Conservation (phyloP, 2,797 vertebrate genomes). For the Sebastiscus albofasciatus region DNA sequence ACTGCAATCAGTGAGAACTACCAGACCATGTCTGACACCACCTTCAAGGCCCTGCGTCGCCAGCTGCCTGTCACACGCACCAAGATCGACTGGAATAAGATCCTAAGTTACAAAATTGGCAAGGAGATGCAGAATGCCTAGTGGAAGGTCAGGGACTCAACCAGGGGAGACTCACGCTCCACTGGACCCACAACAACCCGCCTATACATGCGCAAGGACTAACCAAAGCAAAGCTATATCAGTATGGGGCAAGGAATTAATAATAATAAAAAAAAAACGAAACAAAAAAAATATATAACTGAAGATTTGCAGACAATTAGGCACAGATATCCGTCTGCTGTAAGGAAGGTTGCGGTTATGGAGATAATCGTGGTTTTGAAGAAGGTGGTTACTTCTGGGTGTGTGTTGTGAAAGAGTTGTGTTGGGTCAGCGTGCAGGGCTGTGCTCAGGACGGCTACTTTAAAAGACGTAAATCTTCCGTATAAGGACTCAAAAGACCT, state of each 20-base stretch:
- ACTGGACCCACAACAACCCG: slow-evolving; percentile 44
- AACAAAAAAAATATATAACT: slow-evolving; percentile 42
- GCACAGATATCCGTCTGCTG: slow-evolving; percentile 60
- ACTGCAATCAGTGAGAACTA: slow-evolving; percentile 99
- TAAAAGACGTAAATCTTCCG: slow-evolving; percentile 9
- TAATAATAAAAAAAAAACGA: background rate
- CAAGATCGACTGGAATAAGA: slow-evolving; percentile 99
- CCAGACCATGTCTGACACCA: slow-evolving; percentile 99
- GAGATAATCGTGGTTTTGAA: slow-evolving; percentile 46
- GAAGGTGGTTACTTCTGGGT: slow-evolving; percentile 59
- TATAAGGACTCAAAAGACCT: slow-evolving; percentile 20
- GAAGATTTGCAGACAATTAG: slow-evolving; percentile 59
- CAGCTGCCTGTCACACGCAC: slow-evolving; percentile 98
- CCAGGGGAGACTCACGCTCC: slow-evolving; percentile 44
- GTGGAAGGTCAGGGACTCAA: slow-evolving; percentile 63
- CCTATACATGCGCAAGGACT: slow-evolving; percentile 67
- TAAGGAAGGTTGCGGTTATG: slow-evolving; percentile 37
- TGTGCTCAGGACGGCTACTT: slow-evolving; percentile 60
- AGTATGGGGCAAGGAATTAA: slow-evolving; percentile 71
- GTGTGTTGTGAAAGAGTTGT: slow-evolving; percentile 56
- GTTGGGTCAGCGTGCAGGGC: slow-evolving; percentile 51
- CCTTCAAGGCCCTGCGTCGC: slow-evolving; percentile 98
- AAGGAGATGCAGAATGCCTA: slow-evolving; percentile 99
- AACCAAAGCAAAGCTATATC: slow-evolving; percentile 80
- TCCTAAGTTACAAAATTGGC: slow-evolving; percentile 99